Conservation (phyloP, 30 jellyfish, hydroid and myxozoan genomes). For the Cassiopea andromeda region DNA sequence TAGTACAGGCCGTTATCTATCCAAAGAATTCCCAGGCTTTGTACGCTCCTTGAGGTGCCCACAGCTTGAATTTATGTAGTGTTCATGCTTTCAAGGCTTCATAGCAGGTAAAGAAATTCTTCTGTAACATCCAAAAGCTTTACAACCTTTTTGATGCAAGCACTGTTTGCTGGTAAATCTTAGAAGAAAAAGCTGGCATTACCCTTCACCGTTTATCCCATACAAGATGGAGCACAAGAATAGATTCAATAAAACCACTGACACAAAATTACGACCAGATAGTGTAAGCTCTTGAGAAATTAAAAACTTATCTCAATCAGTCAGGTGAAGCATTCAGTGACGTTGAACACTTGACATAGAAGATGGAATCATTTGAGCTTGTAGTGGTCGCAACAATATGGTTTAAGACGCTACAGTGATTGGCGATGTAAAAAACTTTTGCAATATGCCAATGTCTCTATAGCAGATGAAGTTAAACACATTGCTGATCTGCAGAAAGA, state of each 20-base stretch:
- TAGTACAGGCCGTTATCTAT: too few species aligned
- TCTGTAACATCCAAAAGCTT: constrained; percentile 9
- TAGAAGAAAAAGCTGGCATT: constrained; percentile 18
- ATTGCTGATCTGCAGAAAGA: constrained; percentile 38
- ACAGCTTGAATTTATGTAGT: neutral
- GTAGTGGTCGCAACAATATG: neutral
- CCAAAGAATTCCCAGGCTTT: too few species aligned
- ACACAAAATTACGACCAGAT: constrained; percentile 32
- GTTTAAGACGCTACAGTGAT: constrained; percentile 9
- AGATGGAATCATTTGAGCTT: constrained; percentile 19
- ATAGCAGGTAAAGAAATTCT: constrained; percentile 3
- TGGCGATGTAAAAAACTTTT: neutral
- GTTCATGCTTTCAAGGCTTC: constrained; percentile 15
- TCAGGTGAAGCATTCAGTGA: constrained; percentile 32
- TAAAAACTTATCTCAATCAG: constrained; percentile 7
- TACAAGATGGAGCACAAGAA: constrained; percentile 2
- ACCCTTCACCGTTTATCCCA: constrained; percentile 17
- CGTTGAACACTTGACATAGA: neutral
- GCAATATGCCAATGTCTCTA: neutral
- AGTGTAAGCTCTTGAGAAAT: constrained; percentile 29
- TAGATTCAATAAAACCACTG: neutral
- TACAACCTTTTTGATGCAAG: neutral
- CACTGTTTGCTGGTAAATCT: too few species aligned
- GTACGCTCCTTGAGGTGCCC: neutral
- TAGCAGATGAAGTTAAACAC: constrained; percentile 28